Conservation (phyloP, 2,888 invertebrate species). For the Hybos culiciformis region DNA sequence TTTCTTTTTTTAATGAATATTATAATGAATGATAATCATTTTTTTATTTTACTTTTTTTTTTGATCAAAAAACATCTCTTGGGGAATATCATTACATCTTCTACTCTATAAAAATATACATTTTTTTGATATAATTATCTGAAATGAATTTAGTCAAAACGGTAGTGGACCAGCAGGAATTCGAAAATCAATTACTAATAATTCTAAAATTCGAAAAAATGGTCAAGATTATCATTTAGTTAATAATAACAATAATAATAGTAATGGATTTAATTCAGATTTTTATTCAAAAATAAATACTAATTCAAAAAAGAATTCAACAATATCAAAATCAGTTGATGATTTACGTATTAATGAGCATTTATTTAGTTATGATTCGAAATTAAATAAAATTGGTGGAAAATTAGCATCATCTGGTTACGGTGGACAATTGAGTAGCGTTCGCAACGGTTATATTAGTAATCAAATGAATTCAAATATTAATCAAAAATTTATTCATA, state of each 20-base stretch:
- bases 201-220: not conserved
- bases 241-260: not conserved
- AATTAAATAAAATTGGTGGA: not conserved
- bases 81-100: no score
- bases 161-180: no score
- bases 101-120: not conserved
- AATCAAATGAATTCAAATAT: not conserved
- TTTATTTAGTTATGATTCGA: not conserved
- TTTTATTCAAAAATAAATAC: not conserved
- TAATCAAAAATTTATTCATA: not conserved
- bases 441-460: not conserved
- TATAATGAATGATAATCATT: not conserved
- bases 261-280: not conserved
- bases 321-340: slow-evolving; percentile 1
- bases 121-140: not conserved
- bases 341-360: not conserved
- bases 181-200: not conserved
- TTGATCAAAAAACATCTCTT: not conserved
- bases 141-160: not conserved
- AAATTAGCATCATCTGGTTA: not conserved
- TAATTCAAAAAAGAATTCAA: not conserved
- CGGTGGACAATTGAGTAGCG: not conserved
- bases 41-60: not conserved
- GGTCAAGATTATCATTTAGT: not conserved
- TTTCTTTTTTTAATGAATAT: not conserved